Evolutionary conservation across 1,140 invertebrate genomes (phyloP), one percentile per base, ranked within the genome.

Genomic region (Drosophila melanogaster): DNA sequence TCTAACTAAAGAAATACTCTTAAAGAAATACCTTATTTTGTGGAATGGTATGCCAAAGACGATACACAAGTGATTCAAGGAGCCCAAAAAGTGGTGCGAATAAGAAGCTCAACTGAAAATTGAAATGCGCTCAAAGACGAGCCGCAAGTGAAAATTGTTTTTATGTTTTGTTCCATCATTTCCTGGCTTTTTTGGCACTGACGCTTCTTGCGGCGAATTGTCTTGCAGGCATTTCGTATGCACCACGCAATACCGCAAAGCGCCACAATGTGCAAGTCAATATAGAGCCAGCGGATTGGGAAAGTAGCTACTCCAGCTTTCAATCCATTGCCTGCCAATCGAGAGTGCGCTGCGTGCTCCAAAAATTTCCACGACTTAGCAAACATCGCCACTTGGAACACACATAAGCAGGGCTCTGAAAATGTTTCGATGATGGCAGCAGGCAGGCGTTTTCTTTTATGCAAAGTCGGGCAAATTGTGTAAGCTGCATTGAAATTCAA

Each of bases 231-330:
- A 72, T 84, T 84, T 79, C 51, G 79, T 77, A 85, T 84, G 81
- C 77, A 22, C 33, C 49, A 60, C 49, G 33, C 38, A 40, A 30
- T 30, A 40, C 59, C 60, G 57, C 72, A 80, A 64, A 59, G 65
- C 77, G 62, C 59, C 73, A 66, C 81, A 86, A 87, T 87, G 78
- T 86, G 75, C 78, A 81, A 86, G 81, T 81, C 77, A 79, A 87
- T 86, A 78, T 69, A 49, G 41, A 64, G 41, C 46, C 57, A 53
- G 37, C 56, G 15, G 50, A 33, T 47, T 26, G 62, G 8, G 14
- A 62, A 17, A 30, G 41, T 6, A n/a, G 38, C 49, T 17, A 22
- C 15, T 33, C 26, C 53, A 37, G 60, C 61, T 76, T 41, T 77
- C 73, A 76, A 77, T 77, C 61, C 73, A 77, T 77, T 76, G 72